Evolutionary conservation across 2,113 vertebrate genomes (phyloP).

Genomic region (Xerus inauris): DNA sequence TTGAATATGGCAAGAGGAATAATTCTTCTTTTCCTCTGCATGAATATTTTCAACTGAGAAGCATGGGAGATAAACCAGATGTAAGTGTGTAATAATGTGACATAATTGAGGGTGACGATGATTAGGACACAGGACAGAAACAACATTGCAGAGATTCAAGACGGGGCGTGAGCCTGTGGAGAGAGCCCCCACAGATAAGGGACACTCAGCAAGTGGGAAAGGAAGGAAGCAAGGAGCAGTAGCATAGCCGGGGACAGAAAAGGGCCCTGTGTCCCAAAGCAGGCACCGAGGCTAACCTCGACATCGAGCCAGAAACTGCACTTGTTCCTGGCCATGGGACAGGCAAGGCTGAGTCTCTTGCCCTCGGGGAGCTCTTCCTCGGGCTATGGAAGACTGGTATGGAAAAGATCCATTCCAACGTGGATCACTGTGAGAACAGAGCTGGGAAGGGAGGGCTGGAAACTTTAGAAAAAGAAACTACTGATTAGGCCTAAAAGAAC

Average conservation of each 20-base stretch:
- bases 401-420: background rate
- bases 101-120: background rate
- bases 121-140: background rate
- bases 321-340: background rate
- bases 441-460: background rate
- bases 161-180: background rate
- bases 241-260: too few species aligned
- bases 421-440: background rate
- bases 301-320: background rate
- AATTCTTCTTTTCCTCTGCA: background rate
- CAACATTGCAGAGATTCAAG: background rate
- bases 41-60: background rate
- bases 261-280: background rate
- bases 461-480: background rate
- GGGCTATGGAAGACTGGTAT: background rate
- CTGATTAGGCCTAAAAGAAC: background rate
- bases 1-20: background rate
- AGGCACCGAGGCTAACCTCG: background rate
- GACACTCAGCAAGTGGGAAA: background rate
- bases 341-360: background rate
- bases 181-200: background rate
- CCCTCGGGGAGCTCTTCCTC: too few species aligned
- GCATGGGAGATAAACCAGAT: background rate
- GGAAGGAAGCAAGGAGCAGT: background rate
- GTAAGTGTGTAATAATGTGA: background rate